Percentiles rank a stretch among this genome's conserved stretches.
Evolutionary conservation across 2,113 vertebrate species (phyloP).

Genomic region (Nothocercus nigrocapillus): DNA sequence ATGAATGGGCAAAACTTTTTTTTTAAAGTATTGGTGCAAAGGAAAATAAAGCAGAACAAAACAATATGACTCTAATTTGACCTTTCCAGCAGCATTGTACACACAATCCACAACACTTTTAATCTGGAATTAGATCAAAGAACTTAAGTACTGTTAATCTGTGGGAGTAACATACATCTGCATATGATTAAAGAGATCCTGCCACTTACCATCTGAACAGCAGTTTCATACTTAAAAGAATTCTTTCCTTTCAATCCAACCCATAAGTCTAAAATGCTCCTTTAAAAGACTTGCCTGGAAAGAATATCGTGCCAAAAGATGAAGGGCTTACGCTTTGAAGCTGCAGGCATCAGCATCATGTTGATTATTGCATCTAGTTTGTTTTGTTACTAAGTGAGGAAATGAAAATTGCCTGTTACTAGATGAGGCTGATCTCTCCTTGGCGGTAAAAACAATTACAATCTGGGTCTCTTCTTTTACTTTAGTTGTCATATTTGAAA

Average conservation of each 20-base stretch:
- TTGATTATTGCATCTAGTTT: background rate
- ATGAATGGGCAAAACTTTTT: background rate
- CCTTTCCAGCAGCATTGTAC: background rate
- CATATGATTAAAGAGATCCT: conserved; percentile 18
- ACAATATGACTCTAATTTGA: background rate
- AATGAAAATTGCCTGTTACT: background rate
- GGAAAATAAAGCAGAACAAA: background rate
- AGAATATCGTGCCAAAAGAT: background rate
- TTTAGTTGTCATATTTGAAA: background rate
- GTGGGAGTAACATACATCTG: background rate
- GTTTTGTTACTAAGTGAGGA: background rate
- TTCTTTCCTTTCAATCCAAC: background rate
- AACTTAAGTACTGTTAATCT: background rate
- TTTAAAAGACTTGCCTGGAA: background rate
- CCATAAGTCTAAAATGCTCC: background rate
- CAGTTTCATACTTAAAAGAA: background rate
- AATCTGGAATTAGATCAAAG: conserved; percentile 15
- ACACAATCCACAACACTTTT: background rate
- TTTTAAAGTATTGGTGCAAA: background rate
- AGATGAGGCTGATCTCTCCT: background rate
- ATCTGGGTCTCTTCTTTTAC: background rate
- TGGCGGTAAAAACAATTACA: background rate
- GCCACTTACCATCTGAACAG: background rate
- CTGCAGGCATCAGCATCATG: background rate
- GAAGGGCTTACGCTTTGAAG: background rate